A percentile compares a stretch with the other conserved stretches of the same genome.
Evolutionary conservation across 2,888 invertebrate species (phyloP).

Genomic region (Drosophila meridionalis): DNA sequence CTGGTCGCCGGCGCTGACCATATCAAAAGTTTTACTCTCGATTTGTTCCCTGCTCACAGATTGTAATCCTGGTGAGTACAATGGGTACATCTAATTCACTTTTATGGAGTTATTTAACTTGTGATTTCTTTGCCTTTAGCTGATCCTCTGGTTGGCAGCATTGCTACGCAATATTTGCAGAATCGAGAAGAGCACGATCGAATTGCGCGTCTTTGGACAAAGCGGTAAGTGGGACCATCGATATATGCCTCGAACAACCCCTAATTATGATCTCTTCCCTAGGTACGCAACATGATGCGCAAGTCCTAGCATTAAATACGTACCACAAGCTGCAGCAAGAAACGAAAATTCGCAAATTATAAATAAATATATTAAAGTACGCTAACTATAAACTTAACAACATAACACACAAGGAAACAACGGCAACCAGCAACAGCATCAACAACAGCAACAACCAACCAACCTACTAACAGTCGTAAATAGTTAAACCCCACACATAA

Average conservation of each 20-base stretch:
- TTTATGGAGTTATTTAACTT: neutral
- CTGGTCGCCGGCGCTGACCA: slow-evolving; percentile 99
- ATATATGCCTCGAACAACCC: neutral
- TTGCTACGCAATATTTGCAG: slow-evolving; percentile 98
- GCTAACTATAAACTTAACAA: slow-evolving; percentile 77
- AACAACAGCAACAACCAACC: slow-evolving; percentile 31
- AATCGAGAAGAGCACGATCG: slow-evolving; percentile 99
- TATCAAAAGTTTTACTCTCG: slow-evolving; percentile 98
- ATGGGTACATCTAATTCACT: neutral
- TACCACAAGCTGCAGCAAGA: slow-evolving; percentile 79
- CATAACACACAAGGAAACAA: slow-evolving; percentile 36
- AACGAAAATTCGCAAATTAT: slow-evolving; percentile 76
- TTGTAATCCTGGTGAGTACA: slow-evolving; percentile 96
- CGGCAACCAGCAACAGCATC: slow-evolving; percentile 14
- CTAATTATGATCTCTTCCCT: slow-evolving; percentile 23
- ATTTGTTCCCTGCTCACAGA: slow-evolving; percentile 99
- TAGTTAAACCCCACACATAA: slow-evolving; percentile 14
- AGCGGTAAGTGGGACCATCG: slow-evolving; percentile 88
- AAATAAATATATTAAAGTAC: slow-evolving; percentile 77
- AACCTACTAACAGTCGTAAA: slow-evolving; percentile 32
- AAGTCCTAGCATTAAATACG: slow-evolving; percentile 68
- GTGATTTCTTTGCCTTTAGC: slow-evolving; percentile 87
- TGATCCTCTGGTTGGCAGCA: slow-evolving; percentile 98
- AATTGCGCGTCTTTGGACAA: slow-evolving; percentile 99
- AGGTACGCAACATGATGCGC: slow-evolving; percentile 85